Percentiles rank a stretch among this genome's conserved stretches.
Evolutionary conservation across 2,888 invertebrate species (phyloP).

Genomic region (Thecocarcelia acutangulata): DNA sequence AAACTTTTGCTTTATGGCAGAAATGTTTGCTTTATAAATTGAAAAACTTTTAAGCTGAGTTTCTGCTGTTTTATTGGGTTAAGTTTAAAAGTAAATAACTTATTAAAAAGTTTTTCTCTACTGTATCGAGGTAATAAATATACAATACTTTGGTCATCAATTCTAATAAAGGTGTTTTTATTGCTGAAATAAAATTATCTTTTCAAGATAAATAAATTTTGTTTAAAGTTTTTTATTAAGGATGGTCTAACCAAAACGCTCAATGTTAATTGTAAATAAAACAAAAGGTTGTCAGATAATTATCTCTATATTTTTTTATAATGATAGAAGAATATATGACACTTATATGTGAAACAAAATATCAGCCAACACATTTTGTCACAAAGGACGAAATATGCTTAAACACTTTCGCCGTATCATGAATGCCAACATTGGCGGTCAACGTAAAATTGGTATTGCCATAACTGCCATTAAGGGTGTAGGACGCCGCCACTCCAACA

Average conservation of each 20-base stretch:
- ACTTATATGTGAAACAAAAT: no score
- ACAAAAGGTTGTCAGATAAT: no score
- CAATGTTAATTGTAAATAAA: no score
- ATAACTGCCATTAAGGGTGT: conserved; percentile 99
- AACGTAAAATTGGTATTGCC: conserved; percentile 98
- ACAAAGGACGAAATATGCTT: no score
- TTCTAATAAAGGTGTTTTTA: neutral
- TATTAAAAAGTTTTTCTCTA: conserved; percentile 15
- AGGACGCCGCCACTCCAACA: conserved; percentile 97
- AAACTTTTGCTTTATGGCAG: conserved; percentile 3
- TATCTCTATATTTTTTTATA: no score
- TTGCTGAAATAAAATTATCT: no score
- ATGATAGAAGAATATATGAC: no score
- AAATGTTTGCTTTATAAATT: conserved; percentile 65
- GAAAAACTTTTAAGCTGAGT: conserved; percentile 56
- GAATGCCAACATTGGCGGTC: conserved; percentile 99
- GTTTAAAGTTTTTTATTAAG: no score
- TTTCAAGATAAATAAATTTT: no score
- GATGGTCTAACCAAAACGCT: no score
- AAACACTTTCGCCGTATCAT: conserved; percentile 99
- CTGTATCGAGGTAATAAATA: neutral
- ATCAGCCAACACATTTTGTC: no score
- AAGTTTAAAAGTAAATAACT: conserved; percentile 48
- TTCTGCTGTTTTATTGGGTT: neutral
- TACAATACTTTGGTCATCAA: conserved; percentile 2